Evolutionary conservation across 92 coral and sea anemone genomes (phyloP), one percentile per base, ranked within the genome.

Genomic region (Micromussa lordhowensis): DNA sequence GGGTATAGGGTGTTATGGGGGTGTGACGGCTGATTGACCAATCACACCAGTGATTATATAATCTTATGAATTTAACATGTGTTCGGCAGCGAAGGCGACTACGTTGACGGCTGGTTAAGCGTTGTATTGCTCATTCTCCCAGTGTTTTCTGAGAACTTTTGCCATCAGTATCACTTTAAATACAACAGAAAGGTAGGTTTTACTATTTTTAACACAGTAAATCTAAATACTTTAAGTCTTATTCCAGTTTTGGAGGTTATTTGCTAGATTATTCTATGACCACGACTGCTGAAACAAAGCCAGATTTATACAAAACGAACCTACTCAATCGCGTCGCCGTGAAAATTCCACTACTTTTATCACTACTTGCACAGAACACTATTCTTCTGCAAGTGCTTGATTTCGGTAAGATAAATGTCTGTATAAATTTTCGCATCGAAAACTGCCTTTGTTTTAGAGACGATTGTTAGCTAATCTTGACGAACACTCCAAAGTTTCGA

Each of bases 11-110:
- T 30, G 75, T 70, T 22, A 1, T 32, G 79, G 78, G 79, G 87
- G 87, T 83, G 87, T 83, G 87, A 83, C 87, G 71, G 87, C 22
- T 26, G 68, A 51, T 32, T 53, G 79, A 31, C 87, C 87, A 83
- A 83, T 83, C 87, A 83, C 22, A 44, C 54, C 54, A 19, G 44
- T 13, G n/a, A 22, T 34, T 53, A 55, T 21, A 21, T 69, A 53
- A 69, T 1, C 68, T 13, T 26, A 19, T 83, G 2, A 40, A 51
- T 68, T 58, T 32, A 63, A 28, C 85, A 64, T 40, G 59, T 63
- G 49, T 44, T 44, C 51, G 29, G 12, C 71, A 66, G 18, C 17
- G 35, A 51, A 26, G 11, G 11, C 21, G 17, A 29, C 0, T 19
- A 11, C 22, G 26, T 3, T 54, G 69, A 10, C 61, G 38, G 19